Base-by-base conservation (phyloP, 2,888 invertebrate species). In the Tinea pellionella region DNA sequence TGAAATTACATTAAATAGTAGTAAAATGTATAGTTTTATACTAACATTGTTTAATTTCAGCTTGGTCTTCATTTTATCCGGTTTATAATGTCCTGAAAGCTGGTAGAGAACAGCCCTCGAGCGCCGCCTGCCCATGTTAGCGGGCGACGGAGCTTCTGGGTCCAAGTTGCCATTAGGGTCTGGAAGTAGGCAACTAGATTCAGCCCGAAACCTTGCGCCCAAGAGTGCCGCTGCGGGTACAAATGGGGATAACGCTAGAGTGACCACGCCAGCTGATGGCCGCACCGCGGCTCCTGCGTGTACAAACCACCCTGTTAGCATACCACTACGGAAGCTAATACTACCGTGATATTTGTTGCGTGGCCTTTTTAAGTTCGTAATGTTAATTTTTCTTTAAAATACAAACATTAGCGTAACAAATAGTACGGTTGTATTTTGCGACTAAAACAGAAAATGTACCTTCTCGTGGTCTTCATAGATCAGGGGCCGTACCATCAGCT, bases 51-150 rank as follows among this genome's bases (percentile, higher is more conserved):
- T 97, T 69, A 97, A 90, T 89, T 97, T 97, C 72, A 97, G 90
- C 89, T 97, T 97, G 67, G 93, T 94, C 89, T 97, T 95, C 87
- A 93, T 92, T 79, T 95, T 95, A 83, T 96, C 96, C 75, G 96
- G 96, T 80, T 96, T 96, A 88, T 97, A 98, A 86, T 97, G 97
- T 65, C 98, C 98, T 68, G 97, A 97, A 70, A 98, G 91, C 88
- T 98, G 97, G 88, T 98, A 98, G 64, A 98, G 92, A 62, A 98
- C 97, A 51, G 98, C 98, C 74, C 98, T 90, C 77, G 97, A 97
- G 72, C 98, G 91, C 73, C 98, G 90, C 67, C 97, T 89, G 69
- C 96, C 96, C 89, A 96, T 96, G 89, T 96, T 96, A 72, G 94
- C 92, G 69, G 94, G 93, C 67, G 94, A 94, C 63, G 93, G 92